Conservation (phyloP, 1,140 invertebrate genomes). For the Diabrotica virgifera region DNA sequence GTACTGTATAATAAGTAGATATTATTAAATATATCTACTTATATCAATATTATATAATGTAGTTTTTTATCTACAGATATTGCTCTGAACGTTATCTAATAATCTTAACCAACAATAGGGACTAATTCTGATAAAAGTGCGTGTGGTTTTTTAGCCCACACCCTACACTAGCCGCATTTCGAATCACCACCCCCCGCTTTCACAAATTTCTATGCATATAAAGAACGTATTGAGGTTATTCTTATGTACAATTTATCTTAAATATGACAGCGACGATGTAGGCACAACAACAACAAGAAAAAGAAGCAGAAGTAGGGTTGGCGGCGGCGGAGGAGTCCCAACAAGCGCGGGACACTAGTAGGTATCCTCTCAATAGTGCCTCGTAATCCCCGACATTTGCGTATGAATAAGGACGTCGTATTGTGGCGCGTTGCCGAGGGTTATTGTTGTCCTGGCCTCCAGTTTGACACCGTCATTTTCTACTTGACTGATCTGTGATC, state of each 20-base stretch:
- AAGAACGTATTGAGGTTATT: slow-evolving; percentile 13
- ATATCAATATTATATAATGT: no score
- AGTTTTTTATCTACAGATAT: no score
- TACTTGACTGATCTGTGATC: slow-evolving; percentile 47
- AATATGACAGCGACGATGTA: slow-evolving; percentile 19
- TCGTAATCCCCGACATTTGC: slow-evolving; percentile 39
- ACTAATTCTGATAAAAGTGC: not conserved
- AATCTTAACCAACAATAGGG: not conserved
- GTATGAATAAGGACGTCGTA: slow-evolving; percentile 39
- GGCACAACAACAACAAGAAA: slow-evolving; percentile 17
- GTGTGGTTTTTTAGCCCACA: not conserved
- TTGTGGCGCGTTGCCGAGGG: slow-evolving; percentile 21
- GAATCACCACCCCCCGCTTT: not conserved
- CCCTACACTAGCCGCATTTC: not conserved
- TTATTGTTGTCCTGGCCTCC: slow-evolving; percentile 42
- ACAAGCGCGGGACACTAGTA: not conserved
- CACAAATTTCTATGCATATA: slow-evolving; percentile 1
- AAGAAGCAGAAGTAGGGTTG: not conserved
- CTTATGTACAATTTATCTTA: slow-evolving; percentile 22
- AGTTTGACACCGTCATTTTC: slow-evolving; percentile 48
- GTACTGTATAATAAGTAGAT: no score
- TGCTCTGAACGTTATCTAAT: no score
- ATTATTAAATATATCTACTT: no score
- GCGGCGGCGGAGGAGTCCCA: slow-evolving; percentile 4
- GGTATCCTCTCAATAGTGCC: slow-evolving; percentile 16